Evolutionary conservation across 2,113 vertebrate genomes (phyloP).

Genomic region (Ophthalmolycus amberensis): DNA sequence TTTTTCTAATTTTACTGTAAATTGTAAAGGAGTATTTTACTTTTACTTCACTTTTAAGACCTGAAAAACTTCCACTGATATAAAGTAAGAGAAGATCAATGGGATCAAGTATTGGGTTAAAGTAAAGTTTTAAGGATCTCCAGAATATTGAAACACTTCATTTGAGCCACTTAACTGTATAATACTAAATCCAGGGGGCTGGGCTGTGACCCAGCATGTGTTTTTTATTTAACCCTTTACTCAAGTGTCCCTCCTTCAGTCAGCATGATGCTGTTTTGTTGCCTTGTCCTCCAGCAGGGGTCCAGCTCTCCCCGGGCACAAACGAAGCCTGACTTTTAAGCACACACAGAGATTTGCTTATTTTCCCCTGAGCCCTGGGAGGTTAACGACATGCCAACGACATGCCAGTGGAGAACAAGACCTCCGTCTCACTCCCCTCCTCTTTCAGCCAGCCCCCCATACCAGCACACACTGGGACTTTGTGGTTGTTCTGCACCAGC

Average conservation of each 20-base stretch:
- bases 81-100: not conserved
- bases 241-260: conserved; percentile 64
- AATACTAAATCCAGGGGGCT: conserved; percentile 43
- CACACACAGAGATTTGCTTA: conserved; percentile 70
- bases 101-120: not conserved
- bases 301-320: conserved; percentile 76
- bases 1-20: not conserved
- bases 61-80: not conserved
- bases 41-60: not conserved
- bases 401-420: conserved; percentile 78
- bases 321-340: conserved; percentile 78
- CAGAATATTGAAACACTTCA: conserved; percentile 47
- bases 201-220: conserved; percentile 65
- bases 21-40: not conserved
- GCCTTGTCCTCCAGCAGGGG: conserved; percentile 79
- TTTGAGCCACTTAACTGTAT: conserved; percentile 52
- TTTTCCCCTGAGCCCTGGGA: conserved; percentile 76
- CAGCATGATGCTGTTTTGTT: conserved; percentile 80
- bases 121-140: conserved; percentile 26
- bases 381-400: conserved; percentile 85
- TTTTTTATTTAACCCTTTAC: conserved; percentile 76
- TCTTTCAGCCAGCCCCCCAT: conserved; percentile 25
- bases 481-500: conserved; percentile 41
- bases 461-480: conserved; percentile 21
- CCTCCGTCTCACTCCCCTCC: conserved; percentile 44